Base-by-base conservation (phyloP, 2,797 vertebrate species). In the Falco naumanni region DNA sequence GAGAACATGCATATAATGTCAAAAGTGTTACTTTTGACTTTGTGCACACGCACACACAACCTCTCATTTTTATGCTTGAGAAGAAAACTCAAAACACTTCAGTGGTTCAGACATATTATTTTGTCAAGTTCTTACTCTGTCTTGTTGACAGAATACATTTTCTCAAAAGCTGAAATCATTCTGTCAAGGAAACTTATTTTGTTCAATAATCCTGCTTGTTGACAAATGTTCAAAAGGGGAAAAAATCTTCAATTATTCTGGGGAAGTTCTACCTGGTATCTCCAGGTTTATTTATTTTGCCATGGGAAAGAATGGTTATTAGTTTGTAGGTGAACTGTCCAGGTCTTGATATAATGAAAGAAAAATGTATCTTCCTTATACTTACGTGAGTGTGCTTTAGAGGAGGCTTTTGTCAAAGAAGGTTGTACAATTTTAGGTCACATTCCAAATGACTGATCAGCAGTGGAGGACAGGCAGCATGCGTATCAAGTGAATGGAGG, bases 131-230 rank as follows among this genome's bases (percentile, higher is more conserved):
- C 76, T 97, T 97, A 92, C 94, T 95, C 86, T 91, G 92, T 96
- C 95, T 96, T 96, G 88, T 97, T 97, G 96, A 97, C 93, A 97
- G 95, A 95, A 95, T 96, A 83, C 81, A 94, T 96, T 96, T 97
- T 97, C 95, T 96, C 92, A 96, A 97, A 96, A 94, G 94, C 91
- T 90, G 83, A 94, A 97, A 97, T 97, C 95, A 97, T 90, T 93
- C 95, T 97, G 97, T 97, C 96, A 97, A 70, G 89, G 91, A 94
- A 96, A 96, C 88, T 86, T 96, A 87, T 97, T 96, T 96, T 89
- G 86, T 95, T 96, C 91, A 95, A 94, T 97, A 96, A 97, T 96
- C 87, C 91, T 69, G 82, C 94, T 96, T 97, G 96, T 95, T 97
- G 97, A 97, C 95, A 96, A 95, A 97, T 88, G 93, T 96, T 97